Conservation (phyloP, 2,888 invertebrate species). For the Rugalucina vietnamica region DNA sequence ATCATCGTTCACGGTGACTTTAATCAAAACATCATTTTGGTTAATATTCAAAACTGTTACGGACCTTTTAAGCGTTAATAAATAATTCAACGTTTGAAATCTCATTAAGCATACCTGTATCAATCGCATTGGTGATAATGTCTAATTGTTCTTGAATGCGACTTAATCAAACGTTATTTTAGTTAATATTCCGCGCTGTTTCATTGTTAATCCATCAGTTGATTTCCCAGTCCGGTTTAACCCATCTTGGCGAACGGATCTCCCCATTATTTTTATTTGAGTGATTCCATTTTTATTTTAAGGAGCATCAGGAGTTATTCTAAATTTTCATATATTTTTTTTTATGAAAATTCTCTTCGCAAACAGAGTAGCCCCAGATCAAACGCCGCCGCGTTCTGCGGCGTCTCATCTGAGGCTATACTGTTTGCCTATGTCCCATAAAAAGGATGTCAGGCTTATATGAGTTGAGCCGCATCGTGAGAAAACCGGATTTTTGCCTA, state of each 20-base stretch:
- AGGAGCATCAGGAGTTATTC: no score
- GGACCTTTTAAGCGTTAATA: not conserved
- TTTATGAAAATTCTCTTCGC: no score
- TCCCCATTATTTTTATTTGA: no score
- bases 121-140: not conserved
- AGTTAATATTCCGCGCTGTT: not conserved
- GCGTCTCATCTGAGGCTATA: not conserved
- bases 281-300: no score
- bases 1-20: not conserved
- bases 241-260: no score
- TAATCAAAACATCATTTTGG: not conserved
- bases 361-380: not conserved
- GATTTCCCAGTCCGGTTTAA: not conserved
- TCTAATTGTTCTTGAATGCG: not conserved
- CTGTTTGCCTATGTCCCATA: not conserved
- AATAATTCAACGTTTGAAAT: not conserved
- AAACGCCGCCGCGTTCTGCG: not conserved
- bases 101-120: not conserved
- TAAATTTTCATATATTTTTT: no score
- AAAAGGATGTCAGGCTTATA: not conserved
- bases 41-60: not conserved
- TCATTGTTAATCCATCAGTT: not conserved
- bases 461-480: no score
- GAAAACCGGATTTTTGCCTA: no score
- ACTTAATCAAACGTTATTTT: not conserved